Percentiles rank a stretch among this genome's conserved stretches.
Conservation (phyloP, 2,113 vertebrate species). For the Oncorhynchus keta region DNA sequence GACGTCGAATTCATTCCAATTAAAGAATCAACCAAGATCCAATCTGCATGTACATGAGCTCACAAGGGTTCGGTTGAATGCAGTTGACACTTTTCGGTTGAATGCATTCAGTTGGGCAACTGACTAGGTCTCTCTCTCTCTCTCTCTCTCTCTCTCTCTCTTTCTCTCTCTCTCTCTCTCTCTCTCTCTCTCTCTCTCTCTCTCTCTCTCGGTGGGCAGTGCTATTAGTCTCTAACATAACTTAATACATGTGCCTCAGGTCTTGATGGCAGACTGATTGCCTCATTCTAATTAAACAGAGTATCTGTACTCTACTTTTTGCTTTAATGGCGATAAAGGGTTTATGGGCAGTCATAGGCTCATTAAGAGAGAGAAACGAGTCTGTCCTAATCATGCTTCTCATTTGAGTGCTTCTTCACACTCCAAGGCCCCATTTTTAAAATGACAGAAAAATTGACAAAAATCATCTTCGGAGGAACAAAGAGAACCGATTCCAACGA, state of each 20-base stretch:
- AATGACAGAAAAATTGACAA: slow-evolving; percentile 26
- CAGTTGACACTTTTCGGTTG: too few relatives aligned
- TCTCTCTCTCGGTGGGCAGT: not conserved
- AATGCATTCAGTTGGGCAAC: too few relatives aligned
- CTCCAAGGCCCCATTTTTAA: slow-evolving; percentile 22
- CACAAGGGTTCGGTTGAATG: too few relatives aligned
- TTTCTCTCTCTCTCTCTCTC: not conserved
- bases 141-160: not conserved
- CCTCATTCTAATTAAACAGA: slow-evolving; percentile 33
- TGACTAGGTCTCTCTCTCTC: not conserved
- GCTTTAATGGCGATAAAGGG: slow-evolving; percentile 8
- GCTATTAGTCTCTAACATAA: slow-evolving; percentile 2
- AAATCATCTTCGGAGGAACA: slow-evolving; percentile 20
- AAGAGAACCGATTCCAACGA: not conserved
- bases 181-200: not conserved
- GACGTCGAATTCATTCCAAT: too few relatives aligned
- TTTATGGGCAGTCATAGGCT: slow-evolving; percentile 10
- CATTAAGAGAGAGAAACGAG: slow-evolving; percentile 26
- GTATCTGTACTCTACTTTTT: slow-evolving; percentile 13
- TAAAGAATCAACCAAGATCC: too few relatives aligned
- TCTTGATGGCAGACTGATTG: slow-evolving; percentile 11
- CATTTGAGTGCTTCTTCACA: slow-evolving; percentile 21
- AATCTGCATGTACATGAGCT: too few relatives aligned
- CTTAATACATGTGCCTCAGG: slow-evolving; percentile 17
- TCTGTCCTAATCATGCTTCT: slow-evolving; percentile 8